Evolutionary conservation across 1,140 invertebrate genomes (phyloP).

Genomic region (Augochlora pura): DNA sequence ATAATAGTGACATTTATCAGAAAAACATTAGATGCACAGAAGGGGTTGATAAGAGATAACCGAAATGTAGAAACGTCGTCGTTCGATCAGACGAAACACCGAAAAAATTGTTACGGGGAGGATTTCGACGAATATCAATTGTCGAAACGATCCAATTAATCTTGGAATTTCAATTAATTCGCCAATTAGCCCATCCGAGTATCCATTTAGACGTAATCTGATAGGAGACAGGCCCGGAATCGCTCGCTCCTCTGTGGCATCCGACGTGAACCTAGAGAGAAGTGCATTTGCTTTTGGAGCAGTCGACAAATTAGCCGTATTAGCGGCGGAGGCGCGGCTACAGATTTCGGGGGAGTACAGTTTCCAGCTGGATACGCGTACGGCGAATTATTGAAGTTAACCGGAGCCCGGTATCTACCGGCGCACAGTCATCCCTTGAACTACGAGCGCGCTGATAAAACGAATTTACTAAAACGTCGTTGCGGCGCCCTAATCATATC

Average conservation of each 20-base stretch:
- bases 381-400: conserved; percentile 61
- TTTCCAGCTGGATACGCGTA: conserved; percentile 53
- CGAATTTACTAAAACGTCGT: not conserved
- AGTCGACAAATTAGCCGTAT: conserved; percentile 69
- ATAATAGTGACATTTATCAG: too few species aligned
- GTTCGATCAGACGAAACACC: too few species aligned
- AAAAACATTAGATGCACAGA: too few species aligned
- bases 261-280: conserved; percentile 40
- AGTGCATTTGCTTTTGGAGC: conserved; percentile 63
- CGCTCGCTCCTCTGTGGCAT: conserved; percentile 50
- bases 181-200: conserved; percentile 63
- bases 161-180: conserved; percentile 69
- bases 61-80: too few species aligned
- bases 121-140: conserved; percentile 58
- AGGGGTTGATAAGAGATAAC: too few species aligned
- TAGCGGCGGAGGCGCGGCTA: conserved; percentile 57
- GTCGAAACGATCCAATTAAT: conserved; percentile 60
- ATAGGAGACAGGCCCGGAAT: conserved; percentile 50
- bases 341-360: conserved; percentile 56
- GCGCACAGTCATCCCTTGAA: conserved; percentile 11
- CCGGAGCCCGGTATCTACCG: conserved; percentile 38
- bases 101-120: conserved; percentile 18
- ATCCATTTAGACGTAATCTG: conserved; percentile 71
- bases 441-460: conserved; percentile 9
- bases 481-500: not conserved